Conservation (phyloP, 2,888 invertebrate species). For the Lycaena phlaeas region DNA sequence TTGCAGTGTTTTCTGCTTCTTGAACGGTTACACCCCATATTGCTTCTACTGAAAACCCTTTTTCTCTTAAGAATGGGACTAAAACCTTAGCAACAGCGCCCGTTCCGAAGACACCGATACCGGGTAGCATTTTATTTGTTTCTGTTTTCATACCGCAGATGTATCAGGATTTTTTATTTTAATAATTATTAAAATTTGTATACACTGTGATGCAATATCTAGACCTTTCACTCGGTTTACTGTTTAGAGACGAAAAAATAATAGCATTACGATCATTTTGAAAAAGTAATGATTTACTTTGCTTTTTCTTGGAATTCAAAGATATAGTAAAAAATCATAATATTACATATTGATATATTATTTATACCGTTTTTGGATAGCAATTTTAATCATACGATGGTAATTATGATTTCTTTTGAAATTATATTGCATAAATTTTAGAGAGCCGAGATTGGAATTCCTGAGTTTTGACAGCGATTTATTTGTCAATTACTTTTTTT, state of each 20-base stretch:
- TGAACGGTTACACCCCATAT: slow-evolving; percentile 92
- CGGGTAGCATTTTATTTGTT: slow-evolving; percentile 81
- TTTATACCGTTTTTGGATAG: too few relatives aligned
- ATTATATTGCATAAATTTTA: too few relatives aligned
- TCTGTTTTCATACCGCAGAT: neutral
- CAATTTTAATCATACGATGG: too few relatives aligned
- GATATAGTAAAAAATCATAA: too few relatives aligned
- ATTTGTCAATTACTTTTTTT: too few relatives aligned
- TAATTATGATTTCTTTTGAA: too few relatives aligned
- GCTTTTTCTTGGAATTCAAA: too few relatives aligned
- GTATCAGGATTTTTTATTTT: neutral
- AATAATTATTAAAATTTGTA: neutral
- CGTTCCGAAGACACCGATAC: slow-evolving; percentile 95
- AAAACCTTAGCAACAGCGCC: slow-evolving; percentile 89
- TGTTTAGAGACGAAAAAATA: neutral
- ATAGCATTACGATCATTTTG: slow-evolving; percentile 1
- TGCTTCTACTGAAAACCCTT: slow-evolving; percentile 94
- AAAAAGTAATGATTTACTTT: slow-evolving; percentile 1
- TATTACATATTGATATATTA: too few relatives aligned
- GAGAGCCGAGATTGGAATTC: too few relatives aligned
- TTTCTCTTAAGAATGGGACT: slow-evolving; percentile 90
- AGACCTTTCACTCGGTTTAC: neutral
- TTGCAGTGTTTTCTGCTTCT: slow-evolving; percentile 84
- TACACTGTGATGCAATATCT: neutral
- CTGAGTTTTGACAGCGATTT: too few relatives aligned